Evolutionary conservation across 1,140 invertebrate genomes (phyloP).

Genomic region (Cydia strobilella): DNA sequence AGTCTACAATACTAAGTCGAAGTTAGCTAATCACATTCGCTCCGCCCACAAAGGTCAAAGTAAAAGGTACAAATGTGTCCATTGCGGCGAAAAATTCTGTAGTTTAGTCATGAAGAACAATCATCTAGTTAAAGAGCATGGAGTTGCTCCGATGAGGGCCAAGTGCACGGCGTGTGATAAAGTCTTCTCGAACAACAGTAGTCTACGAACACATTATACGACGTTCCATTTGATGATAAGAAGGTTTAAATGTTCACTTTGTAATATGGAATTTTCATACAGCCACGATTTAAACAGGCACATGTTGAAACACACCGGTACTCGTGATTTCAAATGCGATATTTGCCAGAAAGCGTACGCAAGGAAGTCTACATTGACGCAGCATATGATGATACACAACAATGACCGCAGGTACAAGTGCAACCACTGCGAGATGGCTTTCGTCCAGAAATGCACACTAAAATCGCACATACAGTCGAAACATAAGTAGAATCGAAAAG

Average conservation of each 20-base stretch:
- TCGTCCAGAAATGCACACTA: constrained; percentile 45
- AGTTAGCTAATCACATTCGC: constrained; percentile 38
- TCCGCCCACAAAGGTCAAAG: constrained; percentile 31
- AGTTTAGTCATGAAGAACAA: constrained; percentile 35
- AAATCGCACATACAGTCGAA: constrained; percentile 22
- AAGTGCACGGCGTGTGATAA: constrained; percentile 45
- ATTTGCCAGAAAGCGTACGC: constrained; percentile 82
- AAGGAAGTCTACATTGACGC: constrained; percentile 67
- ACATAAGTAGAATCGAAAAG: neutral
- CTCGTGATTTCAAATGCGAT: constrained; percentile 83
- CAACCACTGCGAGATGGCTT: constrained; percentile 49
- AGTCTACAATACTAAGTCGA: constrained; percentile 35
- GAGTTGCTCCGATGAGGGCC: constrained; percentile 36
- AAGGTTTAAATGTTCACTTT: constrained; percentile 27
- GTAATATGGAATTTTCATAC: neutral
- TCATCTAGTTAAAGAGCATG: constrained; percentile 41
- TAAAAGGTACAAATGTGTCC: constrained; percentile 8
- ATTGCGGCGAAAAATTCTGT: constrained; percentile 35
- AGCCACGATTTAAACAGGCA: constrained; percentile 46
- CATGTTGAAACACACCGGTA: constrained; percentile 81
- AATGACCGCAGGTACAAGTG: constrained; percentile 48
- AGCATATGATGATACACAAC: constrained; percentile 77
- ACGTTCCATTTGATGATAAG: constrained; percentile 52
- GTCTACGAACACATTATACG: constrained; percentile 38
- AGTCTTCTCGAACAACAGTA: constrained; percentile 33